Percentiles rank a stretch among this genome's conserved stretches.
These are phyloP conservation scores for Madoqua kirkii DNA, from an alignment of 2,113 vertebrate genomes.

Conservation along the genomic window DNA sequence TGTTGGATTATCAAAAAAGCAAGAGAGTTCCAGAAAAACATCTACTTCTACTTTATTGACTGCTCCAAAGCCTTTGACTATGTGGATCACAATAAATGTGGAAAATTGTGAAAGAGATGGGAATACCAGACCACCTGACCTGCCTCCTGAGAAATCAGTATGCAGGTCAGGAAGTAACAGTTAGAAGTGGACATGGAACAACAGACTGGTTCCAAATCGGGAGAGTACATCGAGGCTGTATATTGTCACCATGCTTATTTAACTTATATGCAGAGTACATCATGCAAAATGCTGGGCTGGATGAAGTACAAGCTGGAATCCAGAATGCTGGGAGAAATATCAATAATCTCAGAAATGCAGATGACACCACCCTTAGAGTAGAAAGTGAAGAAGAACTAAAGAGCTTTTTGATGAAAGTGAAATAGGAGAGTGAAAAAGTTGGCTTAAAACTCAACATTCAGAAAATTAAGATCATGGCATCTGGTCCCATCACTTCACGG, in stretches of 20 bases:
- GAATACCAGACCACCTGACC: not conserved
- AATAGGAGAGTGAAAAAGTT: not conserved
- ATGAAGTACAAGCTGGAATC: not conserved
- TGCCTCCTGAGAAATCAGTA: not conserved
- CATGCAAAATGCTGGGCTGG: not conserved
- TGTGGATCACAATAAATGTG: not conserved
- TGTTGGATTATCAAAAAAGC: not conserved
- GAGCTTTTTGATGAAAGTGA: not conserved
- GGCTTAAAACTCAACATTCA: not conserved
- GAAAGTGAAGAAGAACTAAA: not conserved
- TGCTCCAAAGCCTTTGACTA: not conserved
- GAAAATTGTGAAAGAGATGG: not conserved
- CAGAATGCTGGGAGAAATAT: accelerated
- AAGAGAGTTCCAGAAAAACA: not conserved
- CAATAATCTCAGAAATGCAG: not conserved
- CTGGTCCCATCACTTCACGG: not conserved
- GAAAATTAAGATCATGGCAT: not conserved
- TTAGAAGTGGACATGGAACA: not conserved
- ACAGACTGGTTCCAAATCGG: not conserved
- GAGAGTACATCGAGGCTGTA: not conserved
- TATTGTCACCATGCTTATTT: not conserved
- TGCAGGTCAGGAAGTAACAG: not conserved
- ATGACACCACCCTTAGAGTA: not conserved
- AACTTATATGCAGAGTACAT: not conserved
- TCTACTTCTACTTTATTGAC: not conserved